Base-by-base conservation (phyloP, 2,113 vertebrate species). In the Atrichornis clamosus region DNA sequence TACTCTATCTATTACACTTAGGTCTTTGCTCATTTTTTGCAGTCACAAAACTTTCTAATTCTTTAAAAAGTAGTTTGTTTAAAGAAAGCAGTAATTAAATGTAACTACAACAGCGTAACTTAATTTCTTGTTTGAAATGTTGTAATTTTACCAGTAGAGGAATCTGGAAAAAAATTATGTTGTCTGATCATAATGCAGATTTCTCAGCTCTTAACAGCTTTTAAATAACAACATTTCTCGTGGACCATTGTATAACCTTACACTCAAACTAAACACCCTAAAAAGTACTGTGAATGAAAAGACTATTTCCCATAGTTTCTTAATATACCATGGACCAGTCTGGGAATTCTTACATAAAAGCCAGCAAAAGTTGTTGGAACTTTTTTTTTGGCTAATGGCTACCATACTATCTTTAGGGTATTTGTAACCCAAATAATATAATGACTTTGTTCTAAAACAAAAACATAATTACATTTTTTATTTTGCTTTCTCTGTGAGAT, bases 401-500 rank as follows among this genome's bases (percentile, higher is more conserved):
- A 79, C 35, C 13, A 52, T 14, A 30, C 11, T 52, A 27, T 55
- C 28, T 18, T 63, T 46, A 73, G 7, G 19, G 5, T 26, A 72
- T 53, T 13, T 81, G 10, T 59, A 92, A 91, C 20, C 5, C 11
- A 76, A 58, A 52, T 26, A 73, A 78, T 10, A 37, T 5, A 27
- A 69, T 7, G 6, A 67, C 49, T 93, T 83, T 52, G 28, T 37
- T 92, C 27, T 18, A 87, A 84, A 76, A 60, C 5, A 91, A 93
- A 92, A 80, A 53, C 4, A 41, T 70, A 96, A 79, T 97, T 98
- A 98, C 98, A 92, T 97, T 98, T 98, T 98, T 98, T 23, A 97
- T 88, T 98, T 98, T 97, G 94, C 92, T 97, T 94, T 98, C 98
- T 96, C 98, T 98, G 75, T 98, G 98, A 63, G 93, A 84, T 53